A percentile compares a stretch with the other conserved stretches of the same genome.
phyloP scores from a whole-genome alignment of 2,113 vertebrate genomes.

The Himantopus leucocephalus region DNA sequence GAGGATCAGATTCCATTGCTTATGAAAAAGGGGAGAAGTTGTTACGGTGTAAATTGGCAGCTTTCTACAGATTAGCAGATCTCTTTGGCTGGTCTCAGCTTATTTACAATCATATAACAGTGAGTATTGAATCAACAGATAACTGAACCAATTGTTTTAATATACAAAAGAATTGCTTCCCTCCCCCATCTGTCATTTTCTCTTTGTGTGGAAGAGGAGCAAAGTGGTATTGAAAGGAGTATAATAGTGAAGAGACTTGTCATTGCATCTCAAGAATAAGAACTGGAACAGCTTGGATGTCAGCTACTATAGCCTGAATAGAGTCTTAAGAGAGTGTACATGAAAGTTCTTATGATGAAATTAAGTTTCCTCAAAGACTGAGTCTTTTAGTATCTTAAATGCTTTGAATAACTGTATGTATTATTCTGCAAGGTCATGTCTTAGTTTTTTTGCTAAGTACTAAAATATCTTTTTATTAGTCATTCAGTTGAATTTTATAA shows the following conservation, averaged over 20 bases:
- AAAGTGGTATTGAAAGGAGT: not conserved
- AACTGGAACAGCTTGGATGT: not conserved
- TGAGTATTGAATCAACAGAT: constrained; percentile 71
- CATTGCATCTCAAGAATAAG: not conserved
- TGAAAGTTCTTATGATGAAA: not conserved
- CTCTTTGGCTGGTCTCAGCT: constrained; percentile 97
- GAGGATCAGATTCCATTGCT: constrained; percentile 95
- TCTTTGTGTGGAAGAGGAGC: not conserved
- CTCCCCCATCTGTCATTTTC: not conserved
- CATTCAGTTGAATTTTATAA: not conserved
- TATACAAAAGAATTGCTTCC: not conserved
- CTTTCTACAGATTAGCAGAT: constrained; percentile 93
- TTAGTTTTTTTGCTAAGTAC: not conserved
- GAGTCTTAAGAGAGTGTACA: constrained; percentile 17
- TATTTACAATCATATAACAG: constrained; percentile 98
- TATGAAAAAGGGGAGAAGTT: constrained; percentile 98
- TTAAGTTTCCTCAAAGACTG: not conserved
- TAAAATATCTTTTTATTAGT: not conserved
- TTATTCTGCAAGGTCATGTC: not conserved
- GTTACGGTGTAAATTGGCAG: constrained; percentile 92
- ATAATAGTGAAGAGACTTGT: constrained; percentile 22
- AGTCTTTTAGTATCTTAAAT: not conserved
- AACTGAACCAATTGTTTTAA: constrained; percentile 24
- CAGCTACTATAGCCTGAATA: not conserved
- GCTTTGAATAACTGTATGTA: not conserved